Evolutionary conservation across 23 tunicate species (phyloP).

Genomic region (Oikopleura vanhoeffeni): DNA sequence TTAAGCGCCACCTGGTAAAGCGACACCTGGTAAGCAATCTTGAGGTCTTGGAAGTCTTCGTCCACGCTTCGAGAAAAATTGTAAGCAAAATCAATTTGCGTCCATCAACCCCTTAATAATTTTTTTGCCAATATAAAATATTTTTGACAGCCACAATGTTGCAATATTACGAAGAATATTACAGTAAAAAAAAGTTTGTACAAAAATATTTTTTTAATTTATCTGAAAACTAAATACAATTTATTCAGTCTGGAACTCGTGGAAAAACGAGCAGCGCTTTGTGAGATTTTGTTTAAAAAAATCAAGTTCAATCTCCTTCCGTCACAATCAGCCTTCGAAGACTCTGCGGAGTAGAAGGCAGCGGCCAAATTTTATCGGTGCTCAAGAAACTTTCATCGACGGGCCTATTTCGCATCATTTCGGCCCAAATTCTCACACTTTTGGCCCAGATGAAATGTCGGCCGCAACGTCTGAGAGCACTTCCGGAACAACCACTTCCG

Average conservation of each 20-base stretch:
- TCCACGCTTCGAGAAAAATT: no score
- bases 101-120: no score
- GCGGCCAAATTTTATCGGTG: conserved; percentile 15
- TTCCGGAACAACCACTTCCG: neutral
- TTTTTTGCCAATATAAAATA: no score
- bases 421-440: neutral
- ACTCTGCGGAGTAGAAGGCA: neutral
- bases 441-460: neutral
- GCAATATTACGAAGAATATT: no score
- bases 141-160: no score
- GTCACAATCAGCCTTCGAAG: conserved; percentile 6
- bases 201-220: no score
- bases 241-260: conserved; percentile 14
- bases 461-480: neutral
- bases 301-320: neutral
- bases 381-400: conserved; percentile 9
- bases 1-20: no score
- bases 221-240: no score
- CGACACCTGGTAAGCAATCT: no score
- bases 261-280: conserved; percentile 13
- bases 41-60: no score
- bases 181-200: no score
- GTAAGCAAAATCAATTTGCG: no score
- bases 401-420: neutral
- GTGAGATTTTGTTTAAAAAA: neutral